These are phyloP conservation scores for Pteropus rufus DNA, from an alignment of 2,797 vertebrate species.

Conservation along the genomic window DNA sequence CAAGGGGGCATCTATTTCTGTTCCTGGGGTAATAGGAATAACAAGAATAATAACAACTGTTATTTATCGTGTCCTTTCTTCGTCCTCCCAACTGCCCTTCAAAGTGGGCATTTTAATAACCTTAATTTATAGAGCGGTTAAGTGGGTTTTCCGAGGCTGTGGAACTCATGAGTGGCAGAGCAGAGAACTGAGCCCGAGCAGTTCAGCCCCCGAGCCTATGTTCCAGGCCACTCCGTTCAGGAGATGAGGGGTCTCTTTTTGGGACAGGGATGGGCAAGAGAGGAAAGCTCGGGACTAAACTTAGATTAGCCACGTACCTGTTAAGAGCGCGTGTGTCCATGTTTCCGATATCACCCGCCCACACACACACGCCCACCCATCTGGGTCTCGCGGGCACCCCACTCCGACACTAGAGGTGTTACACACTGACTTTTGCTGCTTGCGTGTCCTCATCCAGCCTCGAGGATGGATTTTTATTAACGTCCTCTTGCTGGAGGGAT, in stretches of 20 bases:
- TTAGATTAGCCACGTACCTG: fast-evolving
- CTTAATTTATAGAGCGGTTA: background rate
- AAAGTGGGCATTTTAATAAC: background rate
- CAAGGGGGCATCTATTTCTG: background rate
- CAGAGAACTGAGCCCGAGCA: background rate
- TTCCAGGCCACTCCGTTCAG: background rate
- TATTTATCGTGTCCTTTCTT: background rate
- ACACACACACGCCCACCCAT: fast-evolving
- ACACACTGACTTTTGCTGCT: fast-evolving
- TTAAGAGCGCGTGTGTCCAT: fast-evolving
- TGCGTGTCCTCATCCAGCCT: background rate
- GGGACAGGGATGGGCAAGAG: background rate
- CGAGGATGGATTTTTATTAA: background rate
- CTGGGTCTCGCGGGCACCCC: too few species aligned
- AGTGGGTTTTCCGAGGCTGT: background rate
- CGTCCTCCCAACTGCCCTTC: background rate
- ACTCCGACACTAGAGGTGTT: fast-evolving
- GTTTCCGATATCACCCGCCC: fast-evolving
- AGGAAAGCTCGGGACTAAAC: background rate
- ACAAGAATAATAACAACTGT: background rate
- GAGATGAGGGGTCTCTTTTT: background rate
- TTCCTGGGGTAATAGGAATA: background rate
- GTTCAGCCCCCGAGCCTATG: background rate
- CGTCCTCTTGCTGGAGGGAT: background rate
- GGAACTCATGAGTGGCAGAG: background rate